A percentile compares a stretch with the other conserved stretches of the same genome.
These are phyloP conservation scores for Discoglossus pictus DNA, from an alignment of 2,797 vertebrate species.

Conservation along the genomic window DNA sequence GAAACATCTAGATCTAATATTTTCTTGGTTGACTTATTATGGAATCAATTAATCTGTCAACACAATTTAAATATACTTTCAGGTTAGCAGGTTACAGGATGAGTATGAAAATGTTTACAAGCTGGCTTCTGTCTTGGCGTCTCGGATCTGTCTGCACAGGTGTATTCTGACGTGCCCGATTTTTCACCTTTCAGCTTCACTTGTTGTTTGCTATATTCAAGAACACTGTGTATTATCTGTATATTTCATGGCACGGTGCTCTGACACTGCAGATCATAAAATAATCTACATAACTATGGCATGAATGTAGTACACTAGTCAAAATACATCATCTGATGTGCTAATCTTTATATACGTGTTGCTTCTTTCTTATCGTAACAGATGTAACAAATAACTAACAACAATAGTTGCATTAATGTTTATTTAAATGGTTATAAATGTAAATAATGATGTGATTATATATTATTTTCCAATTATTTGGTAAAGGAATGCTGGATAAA, in stretches of 20 bases:
- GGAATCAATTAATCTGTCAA: slow-evolving; percentile 64
- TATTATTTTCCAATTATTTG: too few species aligned
- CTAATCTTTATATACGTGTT: slow-evolving; percentile 4
- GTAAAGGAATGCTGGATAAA: too few species aligned
- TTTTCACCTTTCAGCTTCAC: slow-evolving; percentile 36
- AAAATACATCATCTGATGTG: slow-evolving; percentile 29
- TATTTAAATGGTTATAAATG: too few species aligned
- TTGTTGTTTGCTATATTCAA: slow-evolving; percentile 17
- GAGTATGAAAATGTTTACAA: background rate
- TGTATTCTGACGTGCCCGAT: slow-evolving; percentile 14
- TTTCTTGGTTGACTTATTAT: slow-evolving; percentile 57
- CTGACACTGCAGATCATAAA: slow-evolving; percentile 29
- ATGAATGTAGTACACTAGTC: slow-evolving; percentile 35
- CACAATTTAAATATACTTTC: slow-evolving; percentile 42
- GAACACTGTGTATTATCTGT: slow-evolving; percentile 33
- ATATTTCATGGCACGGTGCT: slow-evolving; percentile 24
- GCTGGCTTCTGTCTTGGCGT: slow-evolving; percentile 22
- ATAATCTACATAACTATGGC: slow-evolving; percentile 27
- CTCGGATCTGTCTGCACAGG: slow-evolving; percentile 30
- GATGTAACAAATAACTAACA: too few species aligned
- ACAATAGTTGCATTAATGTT: too few species aligned
- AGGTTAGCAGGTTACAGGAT: slow-evolving; percentile 40
- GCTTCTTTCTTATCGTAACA: too few species aligned
- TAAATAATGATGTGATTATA: too few species aligned
- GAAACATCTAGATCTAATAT: slow-evolving; percentile 43